These are phyloP conservation scores for Centrocercus urophasianus DNA, from an alignment of 2,113 vertebrate genomes.

Conservation along the genomic window DNA sequence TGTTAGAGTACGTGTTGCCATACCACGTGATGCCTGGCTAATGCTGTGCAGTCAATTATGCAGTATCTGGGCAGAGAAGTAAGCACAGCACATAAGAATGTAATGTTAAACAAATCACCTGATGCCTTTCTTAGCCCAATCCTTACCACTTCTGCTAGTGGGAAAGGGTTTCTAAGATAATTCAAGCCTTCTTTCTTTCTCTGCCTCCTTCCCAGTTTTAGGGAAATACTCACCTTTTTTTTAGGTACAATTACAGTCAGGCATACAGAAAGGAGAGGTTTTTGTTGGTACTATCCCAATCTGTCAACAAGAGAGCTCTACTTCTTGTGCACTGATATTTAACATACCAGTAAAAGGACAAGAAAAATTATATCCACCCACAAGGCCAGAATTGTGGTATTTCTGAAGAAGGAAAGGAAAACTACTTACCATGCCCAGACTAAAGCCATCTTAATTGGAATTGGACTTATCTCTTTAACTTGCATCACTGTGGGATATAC, in stretches of 20 bases:
- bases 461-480: not conserved
- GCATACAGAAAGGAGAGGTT: not conserved
- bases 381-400: not conserved
- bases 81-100: not conserved
- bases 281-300: not conserved
- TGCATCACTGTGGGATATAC: not conserved
- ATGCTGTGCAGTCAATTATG: slow-evolving; percentile 62
- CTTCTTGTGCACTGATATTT: not conserved
- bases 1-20: not conserved
- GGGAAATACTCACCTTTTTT: not conserved
- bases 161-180: not conserved
- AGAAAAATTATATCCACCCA: not conserved
- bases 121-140: not conserved
- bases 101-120: not conserved
- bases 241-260: not conserved
- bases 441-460: not conserved
- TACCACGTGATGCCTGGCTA: slow-evolving; percentile 52
- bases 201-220: not conserved
- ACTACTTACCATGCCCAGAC: not conserved
- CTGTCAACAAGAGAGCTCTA: not conserved
- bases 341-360: not conserved
- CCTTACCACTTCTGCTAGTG: not conserved
- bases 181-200: not conserved
- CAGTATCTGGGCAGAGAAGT: slow-evolving; percentile 75
- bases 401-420: not conserved